Base-by-base conservation (phyloP, 2,113 vertebrate species). In the Myanophis thanlyinensis region DNA sequence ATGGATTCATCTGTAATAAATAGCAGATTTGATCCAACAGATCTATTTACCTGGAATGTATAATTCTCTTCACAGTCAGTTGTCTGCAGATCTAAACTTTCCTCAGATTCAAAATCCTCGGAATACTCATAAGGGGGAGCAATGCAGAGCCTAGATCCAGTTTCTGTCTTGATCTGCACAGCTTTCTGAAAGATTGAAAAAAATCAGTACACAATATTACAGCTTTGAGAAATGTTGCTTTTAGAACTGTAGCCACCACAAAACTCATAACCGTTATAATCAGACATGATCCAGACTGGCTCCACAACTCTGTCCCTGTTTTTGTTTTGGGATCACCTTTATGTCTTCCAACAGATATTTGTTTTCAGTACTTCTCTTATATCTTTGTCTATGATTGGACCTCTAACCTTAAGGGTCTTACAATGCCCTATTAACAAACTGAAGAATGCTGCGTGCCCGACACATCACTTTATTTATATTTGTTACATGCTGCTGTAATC, bases 111-210 rank as follows among this genome's bases (percentile, higher is more conserved):
- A 97, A 98, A 98, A 94, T 99, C 98, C 30, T 99, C 98, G 0
- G 98, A 96, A 96, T 97, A 99, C 87, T 94, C 94, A 40, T 92
- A 93, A 93, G 98, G 98, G 67, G 99, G 98, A 18, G 96, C 96
- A 48, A 99, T 92, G 85, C 96, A 96, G 93, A 99, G 96, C 94
- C 95, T 96, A 0, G 84, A 62, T 84, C 99, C 99, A 15, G 95
- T 93, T 96, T 99, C 98, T 30, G 98, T 98, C 96, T 98, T 98
- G 97, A 99, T 99, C 25, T 97, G 97, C 96, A 99, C 97, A 0
- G 98, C 97, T 95, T 98, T 97, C 99, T 99, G 95, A 22, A 51
- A 95, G 89, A 85, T 92, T 23, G 20, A 30, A 15, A 91, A 93
- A 95, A 87, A 8, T 5, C 30, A 56, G 10, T 2, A 5, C 1